Percentiles rank a stretch among this genome's conserved stretches.
Evolutionary conservation across 2,113 vertebrate genomes (phyloP).

Genomic region (Corvus cornix): DNA sequence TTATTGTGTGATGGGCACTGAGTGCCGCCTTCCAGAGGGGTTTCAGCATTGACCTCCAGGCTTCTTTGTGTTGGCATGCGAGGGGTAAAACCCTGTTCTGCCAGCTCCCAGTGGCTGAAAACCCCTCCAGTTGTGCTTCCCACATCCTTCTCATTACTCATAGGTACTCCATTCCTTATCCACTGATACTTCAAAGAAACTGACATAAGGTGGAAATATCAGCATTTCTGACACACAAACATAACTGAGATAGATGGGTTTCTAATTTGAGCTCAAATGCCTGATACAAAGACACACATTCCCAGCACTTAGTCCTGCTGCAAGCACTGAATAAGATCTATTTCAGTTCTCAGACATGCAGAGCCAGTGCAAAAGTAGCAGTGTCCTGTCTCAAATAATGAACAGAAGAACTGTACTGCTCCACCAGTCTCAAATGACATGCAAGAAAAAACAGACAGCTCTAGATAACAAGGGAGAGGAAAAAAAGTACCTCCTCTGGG

Average conservation of each 20-base stretch:
- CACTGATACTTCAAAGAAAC: background rate
- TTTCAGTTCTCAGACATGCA: background rate
- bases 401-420: background rate
- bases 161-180: background rate
- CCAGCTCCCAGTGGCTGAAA: no score
- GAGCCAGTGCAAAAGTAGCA: background rate
- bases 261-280: background rate
- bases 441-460: background rate
- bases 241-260: background rate
- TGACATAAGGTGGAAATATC: background rate
- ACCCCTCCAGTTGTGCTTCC: background rate
- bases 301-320: background rate
- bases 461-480: background rate
- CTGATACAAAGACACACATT: background rate
- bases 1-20: no score
- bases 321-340: background rate
- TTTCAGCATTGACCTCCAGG: no score
- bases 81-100: no score
- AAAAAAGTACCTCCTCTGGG: accelerated
- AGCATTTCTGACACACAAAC: background rate
- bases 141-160: background rate
- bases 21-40: no score
- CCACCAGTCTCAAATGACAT: background rate
- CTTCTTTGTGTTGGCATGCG: no score
- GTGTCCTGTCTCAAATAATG: background rate